Base-by-base conservation (phyloP, 2,113 vertebrate species). In the Ursus arctos region DNA sequence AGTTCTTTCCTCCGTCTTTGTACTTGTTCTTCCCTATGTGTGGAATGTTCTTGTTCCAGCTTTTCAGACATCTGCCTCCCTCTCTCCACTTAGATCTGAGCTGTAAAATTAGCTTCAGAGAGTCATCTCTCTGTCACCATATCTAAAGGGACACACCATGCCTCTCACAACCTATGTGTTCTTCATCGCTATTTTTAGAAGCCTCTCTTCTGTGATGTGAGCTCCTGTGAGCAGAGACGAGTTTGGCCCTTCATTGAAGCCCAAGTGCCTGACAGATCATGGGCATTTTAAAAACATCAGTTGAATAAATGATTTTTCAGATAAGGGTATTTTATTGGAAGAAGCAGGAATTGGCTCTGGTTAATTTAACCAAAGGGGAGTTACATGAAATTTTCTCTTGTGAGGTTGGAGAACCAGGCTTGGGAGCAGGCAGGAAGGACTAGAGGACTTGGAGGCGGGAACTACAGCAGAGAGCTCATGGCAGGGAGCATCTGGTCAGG, bases 391-490 rank as follows among this genome's bases (percentile, higher is more conserved):
- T 88, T 87, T 86, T 93, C 21, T 69, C 31, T 21, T 74, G 3
- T 18, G 57, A 43, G 65, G 11, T 11, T 92, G 4, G 53, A 94
- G 61, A 96, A 51, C 7, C 49, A 65, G 59, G 6, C 51, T 86
- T 57, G 69, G 26, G 63, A 31, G 14, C 9, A 65, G 36, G 36
- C 51, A 77, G 53, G 36, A 74, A 63, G 51, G 0, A 76, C 10
- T 43, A 24, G 24, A 36, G 49, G 12, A 57, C 6, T n/a, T n/a
- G 11, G 91, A 57, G 74, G 36, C 40, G 53, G 11, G 4, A 49
- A 22, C 0, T 3, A 16, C 0, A 28, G 16, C 6, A 40, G 22
- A 28, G 7, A 13, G 19, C n/a, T 77, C 16, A 2, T 6, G 13
- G 12, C 49, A 36, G 9, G 40, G 15, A 79, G 24, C 13, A 9